Evolutionary conservation across 2,888 invertebrate species (phyloP).

Genomic region (Branchinecta sandiegonensis): DNA sequence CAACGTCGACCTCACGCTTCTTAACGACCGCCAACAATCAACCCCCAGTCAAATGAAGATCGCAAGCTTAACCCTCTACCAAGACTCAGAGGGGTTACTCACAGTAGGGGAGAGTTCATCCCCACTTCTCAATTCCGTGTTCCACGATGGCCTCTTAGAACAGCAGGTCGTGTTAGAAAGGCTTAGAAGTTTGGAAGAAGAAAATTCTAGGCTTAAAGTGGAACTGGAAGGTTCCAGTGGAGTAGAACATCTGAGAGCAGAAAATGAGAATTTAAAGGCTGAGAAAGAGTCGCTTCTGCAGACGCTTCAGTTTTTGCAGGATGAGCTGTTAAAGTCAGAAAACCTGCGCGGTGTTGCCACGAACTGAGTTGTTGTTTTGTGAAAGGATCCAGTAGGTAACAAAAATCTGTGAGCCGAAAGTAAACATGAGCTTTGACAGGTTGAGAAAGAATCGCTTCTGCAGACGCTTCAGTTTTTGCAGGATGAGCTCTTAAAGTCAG

Average conservation of each 20-base stretch:
- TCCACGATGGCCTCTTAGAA: conserved; percentile 1
- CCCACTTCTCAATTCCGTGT: not conserved
- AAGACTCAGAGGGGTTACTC: not conserved
- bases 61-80: not conserved
- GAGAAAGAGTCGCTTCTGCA: not conserved
- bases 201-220: not conserved
- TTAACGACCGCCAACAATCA: too few species aligned
- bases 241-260: not conserved
- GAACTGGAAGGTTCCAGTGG: not conserved
- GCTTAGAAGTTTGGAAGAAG: conserved; percentile 1
- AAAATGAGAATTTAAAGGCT: not conserved
- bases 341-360: not conserved
- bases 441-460: not conserved
- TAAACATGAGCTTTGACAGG: not conserved
- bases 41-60: too few species aligned
- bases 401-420: too few species aligned
- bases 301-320: not conserved
- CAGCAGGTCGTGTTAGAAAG: not conserved
- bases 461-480: not conserved
- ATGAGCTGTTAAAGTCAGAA: not conserved
- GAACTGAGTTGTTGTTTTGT: not conserved
- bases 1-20: too few species aligned
- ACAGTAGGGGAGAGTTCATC: not conserved
- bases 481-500: not conserved
- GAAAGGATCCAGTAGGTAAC: too few species aligned